A percentile compares a stretch with the other conserved stretches of the same genome.
These are phyloP conservation scores for Actinopyga echinites DNA, from an alignment of 53 echinoderm and acorn worm genomes.

Conservation along the genomic window DNA sequence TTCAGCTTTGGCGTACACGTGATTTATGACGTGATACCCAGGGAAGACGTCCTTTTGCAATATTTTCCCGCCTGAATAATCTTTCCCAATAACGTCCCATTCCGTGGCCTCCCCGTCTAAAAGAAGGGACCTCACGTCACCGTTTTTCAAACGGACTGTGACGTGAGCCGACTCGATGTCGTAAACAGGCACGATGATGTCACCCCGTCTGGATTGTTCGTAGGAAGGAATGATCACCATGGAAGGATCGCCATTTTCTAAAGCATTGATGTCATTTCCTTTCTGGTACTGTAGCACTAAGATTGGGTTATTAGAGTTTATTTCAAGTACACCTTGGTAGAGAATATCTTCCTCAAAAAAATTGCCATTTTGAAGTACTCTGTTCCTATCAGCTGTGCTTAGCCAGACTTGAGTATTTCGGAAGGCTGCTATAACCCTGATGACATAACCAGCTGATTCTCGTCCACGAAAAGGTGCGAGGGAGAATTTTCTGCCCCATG, in stretches of 20 bases:
- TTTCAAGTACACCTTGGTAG: conserved; percentile 49
- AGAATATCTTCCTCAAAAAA: conserved; percentile 71
- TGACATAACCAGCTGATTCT: conserved; percentile 76
- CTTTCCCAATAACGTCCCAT: conserved; percentile 14
- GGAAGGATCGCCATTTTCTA: conserved; percentile 77
- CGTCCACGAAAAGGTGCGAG: conserved; percentile 88
- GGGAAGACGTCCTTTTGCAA: neutral
- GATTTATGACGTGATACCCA: conserved; percentile 27
- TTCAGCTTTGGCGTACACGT: conserved; percentile 20
- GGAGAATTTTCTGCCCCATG: conserved; percentile 87
- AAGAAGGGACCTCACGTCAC: neutral
- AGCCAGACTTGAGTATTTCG: conserved; percentile 72
- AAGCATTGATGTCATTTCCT: conserved; percentile 72
- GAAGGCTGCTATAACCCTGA: conserved; percentile 82
- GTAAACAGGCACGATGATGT: conserved; percentile 84
- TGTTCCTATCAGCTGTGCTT: neutral
- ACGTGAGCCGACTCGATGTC: conserved; percentile 48
- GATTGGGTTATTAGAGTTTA: conserved; percentile 79
- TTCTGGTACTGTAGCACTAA: conserved; percentile 88
- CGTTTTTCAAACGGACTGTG: conserved; percentile 11
- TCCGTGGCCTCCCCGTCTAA: conserved; percentile 12
- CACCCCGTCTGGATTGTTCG: conserved; percentile 77
- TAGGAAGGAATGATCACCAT: conserved; percentile 88
- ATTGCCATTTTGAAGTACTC: conserved; percentile 42
- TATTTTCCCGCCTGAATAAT: neutral